These are phyloP conservation scores for Drepana falcataria DNA, from an alignment of 2,888 invertebrate genomes.

Conservation along the genomic window DNA sequence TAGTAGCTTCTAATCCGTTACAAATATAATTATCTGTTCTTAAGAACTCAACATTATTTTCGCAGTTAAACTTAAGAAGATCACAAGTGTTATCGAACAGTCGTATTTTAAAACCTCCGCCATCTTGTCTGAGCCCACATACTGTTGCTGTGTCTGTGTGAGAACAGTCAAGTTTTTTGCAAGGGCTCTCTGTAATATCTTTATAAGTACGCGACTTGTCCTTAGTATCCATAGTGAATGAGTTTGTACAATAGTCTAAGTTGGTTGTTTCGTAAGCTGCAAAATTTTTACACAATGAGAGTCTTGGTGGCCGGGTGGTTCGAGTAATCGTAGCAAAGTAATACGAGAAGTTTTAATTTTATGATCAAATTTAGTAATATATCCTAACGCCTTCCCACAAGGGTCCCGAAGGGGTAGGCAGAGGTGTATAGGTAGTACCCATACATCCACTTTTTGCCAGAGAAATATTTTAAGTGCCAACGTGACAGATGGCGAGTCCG, in stretches of 20 bases:
- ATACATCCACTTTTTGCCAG: too few species aligned
- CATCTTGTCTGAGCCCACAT: slow-evolving; percentile 47
- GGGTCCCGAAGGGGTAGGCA: too few species aligned
- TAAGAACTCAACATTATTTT: slow-evolving; percentile 28
- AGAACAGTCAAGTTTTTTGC: slow-evolving; percentile 16
- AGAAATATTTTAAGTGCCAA: too few species aligned
- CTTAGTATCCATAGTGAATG: slow-evolving; percentile 7
- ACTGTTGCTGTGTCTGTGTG: slow-evolving; percentile 16
- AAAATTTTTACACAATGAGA: not conserved
- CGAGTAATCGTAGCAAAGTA: too few species aligned
- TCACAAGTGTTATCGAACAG: slow-evolving; percentile 46
- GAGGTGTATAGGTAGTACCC: too few species aligned
- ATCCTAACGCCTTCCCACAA: too few species aligned
- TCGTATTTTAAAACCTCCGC: slow-evolving; percentile 43
- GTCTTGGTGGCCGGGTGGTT: too few species aligned
- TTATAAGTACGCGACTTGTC: not conserved
- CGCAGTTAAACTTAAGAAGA: slow-evolving; percentile 45
- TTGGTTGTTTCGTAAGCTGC: slow-evolving; percentile 41
- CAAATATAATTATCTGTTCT: slow-evolving; percentile 46
- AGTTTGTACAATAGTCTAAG: slow-evolving; percentile 36
- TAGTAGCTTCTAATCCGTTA: slow-evolving; percentile 14
- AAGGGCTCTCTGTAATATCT: slow-evolving; percentile 10
- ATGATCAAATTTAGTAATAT: too few species aligned
- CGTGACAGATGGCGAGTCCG: too few species aligned
- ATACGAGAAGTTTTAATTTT: too few species aligned